phyloP scores from a whole-genome alignment of 1,140 invertebrate species.

The Oscheius sp. region DNA sequence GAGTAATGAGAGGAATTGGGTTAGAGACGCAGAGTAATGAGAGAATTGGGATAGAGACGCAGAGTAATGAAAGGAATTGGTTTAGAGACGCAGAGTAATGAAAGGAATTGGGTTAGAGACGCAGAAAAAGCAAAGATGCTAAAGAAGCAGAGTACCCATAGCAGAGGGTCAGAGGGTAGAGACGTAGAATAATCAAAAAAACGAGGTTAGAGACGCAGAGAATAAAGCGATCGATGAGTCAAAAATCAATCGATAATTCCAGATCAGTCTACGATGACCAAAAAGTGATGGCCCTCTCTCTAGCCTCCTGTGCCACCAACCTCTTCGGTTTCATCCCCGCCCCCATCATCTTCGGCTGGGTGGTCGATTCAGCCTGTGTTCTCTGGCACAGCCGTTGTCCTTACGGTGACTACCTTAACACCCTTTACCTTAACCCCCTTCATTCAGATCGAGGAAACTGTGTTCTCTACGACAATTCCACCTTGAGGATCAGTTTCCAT shows the following conservation, averaged over 20 bases:
- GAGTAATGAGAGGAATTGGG: too few relatives aligned
- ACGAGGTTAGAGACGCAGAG: too few relatives aligned
- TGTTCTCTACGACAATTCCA: constrained; percentile 28
- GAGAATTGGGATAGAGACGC: too few relatives aligned
- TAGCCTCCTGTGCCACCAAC: constrained; percentile 27
- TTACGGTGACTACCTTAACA: constrained; percentile 3
- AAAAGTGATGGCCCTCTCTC: constrained; percentile 28
- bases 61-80: too few relatives aligned
- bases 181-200: too few relatives aligned
- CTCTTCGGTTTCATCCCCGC: constrained; percentile 32
- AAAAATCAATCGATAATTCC: neutral
- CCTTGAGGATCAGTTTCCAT: constrained; percentile 22
- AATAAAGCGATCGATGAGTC: too few relatives aligned
- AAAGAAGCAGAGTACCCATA: too few relatives aligned
- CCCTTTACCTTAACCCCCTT: neutral
- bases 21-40: too few relatives aligned
- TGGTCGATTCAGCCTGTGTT: constrained; percentile 25
- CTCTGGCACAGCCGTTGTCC: constrained; percentile 22
- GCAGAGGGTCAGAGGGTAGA: too few relatives aligned
- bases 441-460: constrained; percentile 32
- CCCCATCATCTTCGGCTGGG: constrained; percentile 26
- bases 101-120: too few relatives aligned
- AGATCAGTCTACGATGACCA: constrained; percentile 32
- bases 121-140: too few relatives aligned
- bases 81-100: too few relatives aligned